Evolutionary conservation across 1,140 invertebrate genomes (phyloP), one percentile per base, ranked within the genome.

Genomic region (Orius laevigatus): DNA sequence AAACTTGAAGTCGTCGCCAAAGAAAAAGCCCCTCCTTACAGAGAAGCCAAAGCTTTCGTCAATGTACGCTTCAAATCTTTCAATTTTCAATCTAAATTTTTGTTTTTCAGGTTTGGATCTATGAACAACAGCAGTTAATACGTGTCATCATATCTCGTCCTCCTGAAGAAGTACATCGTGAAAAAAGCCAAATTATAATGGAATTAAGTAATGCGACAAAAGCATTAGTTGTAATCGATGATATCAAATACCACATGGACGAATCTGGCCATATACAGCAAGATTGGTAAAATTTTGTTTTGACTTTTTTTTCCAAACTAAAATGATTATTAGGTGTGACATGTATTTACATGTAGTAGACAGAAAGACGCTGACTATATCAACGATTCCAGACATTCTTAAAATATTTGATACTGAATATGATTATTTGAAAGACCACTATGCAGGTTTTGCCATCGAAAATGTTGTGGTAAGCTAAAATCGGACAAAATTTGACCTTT

Each of bases 271-370:
- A 76, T 36, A 79, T 78, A 49, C 71, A 75, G 50, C 69, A 74
- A 62, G 72, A 83, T 59, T 84, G 71, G 79, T 70, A 54, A 60
- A 51, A 50, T 58, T 9, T 35, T 19, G 5, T 34, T 20, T 31
- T 18, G 31, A 5, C 25, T 36, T 12, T 20, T 14, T 46, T 16
- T 46, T 4, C 14, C 2, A 5, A 44, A 4, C 25, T 56, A 51
- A 53, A 32, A 48, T 52, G 51, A 36, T 50, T 42, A 60, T 65
- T 57, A 85, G 84, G 83, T 85, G 82, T 59, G 87, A 91, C 60
- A 76, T 92, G 62, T 88, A 86, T 58, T 71, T 92, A 47, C 80
- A 89, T 59, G 83, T 86, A 0, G 82, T 91, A 0, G 81, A 91
- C 60, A 72, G 73, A 2, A 66, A 70, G 53, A 78, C 75, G 0